Percentiles rank a stretch among this genome's conserved stretches.
These are phyloP conservation scores for Alectoris magna DNA, from an alignment of 2,797 vertebrate genomes.

Conservation along the genomic window DNA sequence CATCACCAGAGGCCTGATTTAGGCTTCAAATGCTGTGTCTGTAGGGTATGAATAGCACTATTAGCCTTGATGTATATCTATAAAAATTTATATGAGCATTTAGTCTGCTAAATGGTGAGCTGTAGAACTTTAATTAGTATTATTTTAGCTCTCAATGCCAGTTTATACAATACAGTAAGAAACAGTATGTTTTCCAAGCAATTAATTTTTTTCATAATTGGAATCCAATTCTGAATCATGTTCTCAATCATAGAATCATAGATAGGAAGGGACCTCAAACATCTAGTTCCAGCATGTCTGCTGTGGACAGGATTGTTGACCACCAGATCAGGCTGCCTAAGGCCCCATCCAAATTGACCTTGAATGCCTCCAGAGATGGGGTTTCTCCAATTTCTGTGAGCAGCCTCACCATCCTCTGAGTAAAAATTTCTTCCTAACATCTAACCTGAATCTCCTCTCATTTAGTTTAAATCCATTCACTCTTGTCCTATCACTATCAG, in stretches of 20 bases:
- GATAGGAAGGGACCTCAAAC: neutral
- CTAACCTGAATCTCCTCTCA: neutral
- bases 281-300: neutral
- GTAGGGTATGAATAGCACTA: neutral
- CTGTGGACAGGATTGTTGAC: neutral
- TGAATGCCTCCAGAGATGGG: neutral
- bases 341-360: neutral
- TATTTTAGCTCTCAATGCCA: neutral
- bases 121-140: conserved; percentile 46
- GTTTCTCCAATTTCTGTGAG: neutral
- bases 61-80: conserved; percentile 32
- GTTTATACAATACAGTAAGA: conserved; percentile 15
- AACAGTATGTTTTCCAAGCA: conserved; percentile 53
- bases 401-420: neutral
- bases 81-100: conserved; percentile 63
- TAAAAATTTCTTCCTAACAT: neutral
- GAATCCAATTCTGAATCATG: conserved; percentile 59
- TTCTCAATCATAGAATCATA: neutral
- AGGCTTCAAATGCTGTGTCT: no score
- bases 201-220: conserved; percentile 67
- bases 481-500: no score
- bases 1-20: neutral
- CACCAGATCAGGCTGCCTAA: neutral
- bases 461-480: neutral
- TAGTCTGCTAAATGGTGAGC: conserved; percentile 60